Evolutionary conservation across 2,888 invertebrate genomes (phyloP).

Genomic region (Papilio elwesi): DNA sequence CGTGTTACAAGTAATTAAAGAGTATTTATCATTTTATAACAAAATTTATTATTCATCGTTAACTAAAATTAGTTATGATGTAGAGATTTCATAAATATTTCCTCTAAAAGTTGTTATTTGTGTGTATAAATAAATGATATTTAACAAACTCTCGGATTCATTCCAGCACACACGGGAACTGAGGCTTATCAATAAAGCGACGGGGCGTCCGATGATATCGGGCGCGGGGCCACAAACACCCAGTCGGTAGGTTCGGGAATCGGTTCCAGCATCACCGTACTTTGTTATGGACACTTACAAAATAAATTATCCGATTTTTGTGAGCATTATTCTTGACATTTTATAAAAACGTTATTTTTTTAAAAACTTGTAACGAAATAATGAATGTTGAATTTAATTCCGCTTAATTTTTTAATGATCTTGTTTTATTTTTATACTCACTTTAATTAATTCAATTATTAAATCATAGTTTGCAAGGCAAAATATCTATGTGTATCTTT

Average conservation of each 20-base stretch:
- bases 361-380: neutral
- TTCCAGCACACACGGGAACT: slow-evolving; percentile 79
- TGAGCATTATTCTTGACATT: slow-evolving; percentile 42
- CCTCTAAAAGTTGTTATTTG: slow-evolving; percentile 17
- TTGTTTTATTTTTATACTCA: too few relatives aligned
- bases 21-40: slow-evolving; percentile 3
- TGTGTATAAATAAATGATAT: slow-evolving; percentile 61
- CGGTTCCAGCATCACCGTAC: slow-evolving; percentile 64
- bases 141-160: slow-evolving; percentile 78
- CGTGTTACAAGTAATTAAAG: slow-evolving; percentile 4
- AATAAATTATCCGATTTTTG: slow-evolving; percentile 50
- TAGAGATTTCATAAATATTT: slow-evolving; percentile 14
- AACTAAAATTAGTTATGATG: slow-evolving; percentile 14
- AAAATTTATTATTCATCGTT: slow-evolving; percentile 15
- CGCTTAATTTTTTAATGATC: neutral
- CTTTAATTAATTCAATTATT: too few relatives aligned
- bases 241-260: slow-evolving; percentile 67
- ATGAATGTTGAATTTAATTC: neutral
- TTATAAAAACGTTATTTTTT: neutral
- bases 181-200: slow-evolving; percentile 82
- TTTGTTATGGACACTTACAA: slow-evolving; percentile 66
- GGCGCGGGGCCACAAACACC: slow-evolving; percentile 66
- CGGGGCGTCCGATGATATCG: slow-evolving; percentile 81
- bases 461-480: too few relatives aligned
- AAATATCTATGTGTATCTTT: too few relatives aligned